phyloP scores from a whole-genome alignment of 2,797 vertebrate species.

The Diplodus puntazzo region DNA sequence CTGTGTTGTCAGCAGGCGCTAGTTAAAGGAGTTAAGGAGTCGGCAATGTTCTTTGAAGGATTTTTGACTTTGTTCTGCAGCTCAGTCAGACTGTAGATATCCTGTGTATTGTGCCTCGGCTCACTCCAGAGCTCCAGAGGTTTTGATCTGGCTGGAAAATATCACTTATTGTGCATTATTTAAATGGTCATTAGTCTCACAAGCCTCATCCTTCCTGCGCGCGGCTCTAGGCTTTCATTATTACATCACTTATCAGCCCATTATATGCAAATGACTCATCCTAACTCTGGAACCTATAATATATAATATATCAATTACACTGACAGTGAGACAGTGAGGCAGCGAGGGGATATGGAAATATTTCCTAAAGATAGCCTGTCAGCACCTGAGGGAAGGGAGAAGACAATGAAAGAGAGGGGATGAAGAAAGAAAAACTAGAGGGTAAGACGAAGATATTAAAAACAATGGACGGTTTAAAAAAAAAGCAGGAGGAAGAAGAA shows the following conservation, averaged over 20 bases:
- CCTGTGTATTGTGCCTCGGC: slow-evolving; percentile 27
- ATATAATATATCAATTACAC: slow-evolving; percentile 80
- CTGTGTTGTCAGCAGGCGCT: slow-evolving; percentile 37
- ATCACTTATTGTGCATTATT: slow-evolving; percentile 79
- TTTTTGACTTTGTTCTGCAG: slow-evolving; percentile 53
- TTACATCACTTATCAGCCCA: slow-evolving; percentile 79
- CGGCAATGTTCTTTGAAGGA: slow-evolving; percentile 49
- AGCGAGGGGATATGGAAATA: slow-evolving; percentile 59
- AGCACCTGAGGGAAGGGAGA: slow-evolving; percentile 42
- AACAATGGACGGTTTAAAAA: neutral
- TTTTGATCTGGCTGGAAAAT: slow-evolving; percentile 74
- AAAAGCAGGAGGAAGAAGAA: neutral
- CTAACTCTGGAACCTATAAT: slow-evolving; percentile 71
- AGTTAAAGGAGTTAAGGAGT: slow-evolving; percentile 39
- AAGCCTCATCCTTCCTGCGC: slow-evolving; percentile 64
- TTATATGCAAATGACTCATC: slow-evolving; percentile 79
- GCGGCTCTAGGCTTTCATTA: slow-evolving; percentile 77
- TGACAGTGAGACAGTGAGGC: slow-evolving; percentile 59
- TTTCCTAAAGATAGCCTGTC: slow-evolving; percentile 69
- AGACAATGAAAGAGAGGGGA: neutral
- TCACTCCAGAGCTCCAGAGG: slow-evolving; percentile 46
- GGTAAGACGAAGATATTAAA: neutral
- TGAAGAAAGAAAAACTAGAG: neutral
- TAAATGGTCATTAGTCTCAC: slow-evolving; percentile 78
- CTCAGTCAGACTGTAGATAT: slow-evolving; percentile 40